A percentile compares a stretch with the other conserved stretches of the same genome.
phyloP scores from a whole-genome alignment of 92 coral and sea anemone species.

The Zoanthus sociatus region DNA sequence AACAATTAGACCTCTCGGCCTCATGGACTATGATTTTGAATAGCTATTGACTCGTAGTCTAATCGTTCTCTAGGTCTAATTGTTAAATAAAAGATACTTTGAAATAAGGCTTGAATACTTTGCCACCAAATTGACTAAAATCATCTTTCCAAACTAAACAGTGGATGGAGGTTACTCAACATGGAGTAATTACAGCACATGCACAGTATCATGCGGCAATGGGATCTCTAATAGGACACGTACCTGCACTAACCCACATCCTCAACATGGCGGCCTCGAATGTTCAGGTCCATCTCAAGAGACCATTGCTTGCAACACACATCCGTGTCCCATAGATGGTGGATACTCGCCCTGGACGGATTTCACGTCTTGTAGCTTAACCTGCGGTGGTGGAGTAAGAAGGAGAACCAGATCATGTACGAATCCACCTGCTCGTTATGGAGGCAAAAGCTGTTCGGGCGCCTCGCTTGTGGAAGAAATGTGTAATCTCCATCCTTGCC shows the following conservation, averaged over 20 bases:
- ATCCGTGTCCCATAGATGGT: constrained; percentile 74
- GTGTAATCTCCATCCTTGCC: constrained; percentile 71
- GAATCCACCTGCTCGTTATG: constrained; percentile 65
- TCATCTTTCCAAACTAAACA: constrained; percentile 12
- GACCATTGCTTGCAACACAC: constrained; percentile 52
- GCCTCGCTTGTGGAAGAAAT: constrained; percentile 38
- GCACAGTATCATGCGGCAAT: constrained; percentile 58
- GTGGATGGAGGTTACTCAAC: constrained; percentile 73
- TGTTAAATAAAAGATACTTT: not conserved
- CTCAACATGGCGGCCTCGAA: constrained; percentile 71
- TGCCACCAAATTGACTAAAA: not conserved
- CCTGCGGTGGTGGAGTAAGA: constrained; percentile 70
- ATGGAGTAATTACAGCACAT: constrained; percentile 71
- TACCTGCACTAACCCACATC: constrained; percentile 67
- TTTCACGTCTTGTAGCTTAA: constrained; percentile 57
- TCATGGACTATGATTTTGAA: too few relatives aligned
- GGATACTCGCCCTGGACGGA: constrained; percentile 69
- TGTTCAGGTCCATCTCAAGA: constrained; percentile 57
- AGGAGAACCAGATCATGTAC: constrained; percentile 69
- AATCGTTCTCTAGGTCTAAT: too few relatives aligned
- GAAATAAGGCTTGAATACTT: not conserved
- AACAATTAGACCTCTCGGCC: too few relatives aligned
- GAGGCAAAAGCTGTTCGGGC: constrained; percentile 74
- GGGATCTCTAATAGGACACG: constrained; percentile 61
- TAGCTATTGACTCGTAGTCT: too few relatives aligned